Conservation (phyloP, 2,888 invertebrate genomes). For the Pyrrhosoma nymphula region DNA sequence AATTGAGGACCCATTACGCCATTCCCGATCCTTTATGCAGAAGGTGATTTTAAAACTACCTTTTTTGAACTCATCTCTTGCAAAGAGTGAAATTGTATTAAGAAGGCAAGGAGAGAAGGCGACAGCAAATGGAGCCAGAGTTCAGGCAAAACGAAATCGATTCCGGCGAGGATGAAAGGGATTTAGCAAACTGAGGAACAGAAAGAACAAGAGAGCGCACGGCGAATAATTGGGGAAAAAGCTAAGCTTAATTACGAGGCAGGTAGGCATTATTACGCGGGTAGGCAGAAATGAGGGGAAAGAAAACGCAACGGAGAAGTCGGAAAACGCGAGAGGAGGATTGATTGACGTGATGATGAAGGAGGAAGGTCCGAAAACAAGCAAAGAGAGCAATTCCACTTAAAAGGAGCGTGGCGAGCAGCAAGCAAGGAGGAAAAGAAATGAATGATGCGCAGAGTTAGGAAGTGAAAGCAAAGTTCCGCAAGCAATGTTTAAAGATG, state of each 20-base stretch:
- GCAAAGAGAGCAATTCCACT: neutral
- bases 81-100: neutral
- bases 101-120: neutral
- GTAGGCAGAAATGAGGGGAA: too few species aligned
- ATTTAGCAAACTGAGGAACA: neutral
- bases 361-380: neutral
- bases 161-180: neutral
- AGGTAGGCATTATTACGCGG: neutral
- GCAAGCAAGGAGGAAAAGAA: neutral
- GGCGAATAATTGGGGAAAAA: neutral
- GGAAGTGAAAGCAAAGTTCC: neutral
- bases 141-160: neutral
- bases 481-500: constrained; percentile 11
- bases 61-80: neutral
- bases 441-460: neutral
- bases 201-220: neutral
- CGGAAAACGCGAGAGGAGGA: neutral
- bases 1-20: neutral
- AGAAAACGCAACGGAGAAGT: neutral
- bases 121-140: neutral
- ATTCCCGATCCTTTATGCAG: neutral
- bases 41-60: neutral
- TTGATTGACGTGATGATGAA: neutral
- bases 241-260: neutral
- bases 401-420: neutral